Evolutionary conservation across 37 sponge, comb jelly and placozoan genomes (phyloP).

Genomic region (Ianthella basta): DNA sequence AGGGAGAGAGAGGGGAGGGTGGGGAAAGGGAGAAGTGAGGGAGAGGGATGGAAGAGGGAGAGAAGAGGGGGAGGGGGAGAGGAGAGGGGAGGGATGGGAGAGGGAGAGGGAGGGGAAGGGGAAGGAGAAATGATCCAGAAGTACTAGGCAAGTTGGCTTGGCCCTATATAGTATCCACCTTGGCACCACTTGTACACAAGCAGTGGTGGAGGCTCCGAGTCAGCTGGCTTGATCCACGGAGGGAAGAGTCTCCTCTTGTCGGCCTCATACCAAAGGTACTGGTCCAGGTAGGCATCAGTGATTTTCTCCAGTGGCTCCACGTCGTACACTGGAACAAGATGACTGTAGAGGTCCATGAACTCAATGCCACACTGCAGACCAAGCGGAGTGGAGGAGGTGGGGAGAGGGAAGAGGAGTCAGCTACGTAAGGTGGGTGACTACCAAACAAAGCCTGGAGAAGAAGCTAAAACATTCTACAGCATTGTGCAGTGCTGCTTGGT

Average conservation of each 20-base stretch:
- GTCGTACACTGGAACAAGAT: constrained; percentile 95
- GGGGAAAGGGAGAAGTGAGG: neutral
- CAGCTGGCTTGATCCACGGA: constrained; percentile 99
- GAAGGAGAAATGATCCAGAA: neutral
- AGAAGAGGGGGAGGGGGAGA: too few species aligned
- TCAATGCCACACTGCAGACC: constrained; percentile 89
- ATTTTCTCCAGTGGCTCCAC: constrained; percentile 99
- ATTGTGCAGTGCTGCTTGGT: neutral
- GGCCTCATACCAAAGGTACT: constrained; percentile 99
- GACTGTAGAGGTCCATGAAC: constrained; percentile 99
- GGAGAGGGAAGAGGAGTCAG: neutral
- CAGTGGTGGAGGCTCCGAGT: constrained; percentile 97
- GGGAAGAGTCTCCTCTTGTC: constrained; percentile 98
- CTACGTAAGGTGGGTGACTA: neutral
- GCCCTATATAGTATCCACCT: constrained; percentile 50
- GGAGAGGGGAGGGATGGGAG: neutral
- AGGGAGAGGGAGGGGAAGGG: neutral
- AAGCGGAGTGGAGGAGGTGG: neutral
- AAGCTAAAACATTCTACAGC: neutral
- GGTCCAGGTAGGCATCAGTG: constrained; percentile 99
- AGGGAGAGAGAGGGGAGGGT: neutral
- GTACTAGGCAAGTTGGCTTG: neutral
- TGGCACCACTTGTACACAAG: constrained; percentile 99
- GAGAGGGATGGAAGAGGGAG: neutral
- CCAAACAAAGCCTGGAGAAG: neutral